Evolutionary conservation across 92 coral and sea anemone species (phyloP), one percentile per base, ranked within the genome.

Genomic region (Diadumene lineata): DNA sequence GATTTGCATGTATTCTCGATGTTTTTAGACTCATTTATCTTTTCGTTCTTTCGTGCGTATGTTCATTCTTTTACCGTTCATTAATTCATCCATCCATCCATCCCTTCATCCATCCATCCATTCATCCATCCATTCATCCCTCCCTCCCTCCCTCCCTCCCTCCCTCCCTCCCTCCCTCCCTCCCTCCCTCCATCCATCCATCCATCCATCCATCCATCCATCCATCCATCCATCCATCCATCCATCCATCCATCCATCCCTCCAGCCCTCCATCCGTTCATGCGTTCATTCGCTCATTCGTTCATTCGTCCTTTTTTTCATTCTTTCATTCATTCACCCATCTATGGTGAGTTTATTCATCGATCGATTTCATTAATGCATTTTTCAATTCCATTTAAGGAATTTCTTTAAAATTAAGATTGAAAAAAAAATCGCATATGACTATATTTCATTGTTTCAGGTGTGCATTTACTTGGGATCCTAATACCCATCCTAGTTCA

Each of bases 401-500:
- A n/a, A n/a, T n/a, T n/a, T n/a, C n/a, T n/a, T n/a, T n/a, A n/a
- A n/a, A n/a, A n/a, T n/a, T n/a, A n/a, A n/a, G n/a, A n/a, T n/a
- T n/a, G n/a, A n/a, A n/a, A n/a, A n/a, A n/a, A n/a, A 19, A 11
- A n/a, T 21, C 26, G 1, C 24, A 38, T n/a, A 11, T 46, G 31
- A 4, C 0, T 56, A 60, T 50, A 10, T 25, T 82, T 1, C 73
- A 48, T 73, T 44, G 33, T 72, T 21, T 43, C 77, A 96, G 99
- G 93, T 25, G 86, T 93, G 34, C 97, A 96, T 66, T 76, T 96
- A 80, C 87, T 96, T 31, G 90, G 97, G 7, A 73, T 96, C 13
- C 84, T 92, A 31, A 87, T 96, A 0, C 99, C 99, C 31, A 90
- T 96, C 79, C 96, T 96, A 21, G 79, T 96, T 13, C 80, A 86